Percentiles rank a stretch among this genome's conserved stretches.
Evolutionary conservation across 2,797 vertebrate species (phyloP).

Genomic region (Tolypeutes matacus): DNA sequence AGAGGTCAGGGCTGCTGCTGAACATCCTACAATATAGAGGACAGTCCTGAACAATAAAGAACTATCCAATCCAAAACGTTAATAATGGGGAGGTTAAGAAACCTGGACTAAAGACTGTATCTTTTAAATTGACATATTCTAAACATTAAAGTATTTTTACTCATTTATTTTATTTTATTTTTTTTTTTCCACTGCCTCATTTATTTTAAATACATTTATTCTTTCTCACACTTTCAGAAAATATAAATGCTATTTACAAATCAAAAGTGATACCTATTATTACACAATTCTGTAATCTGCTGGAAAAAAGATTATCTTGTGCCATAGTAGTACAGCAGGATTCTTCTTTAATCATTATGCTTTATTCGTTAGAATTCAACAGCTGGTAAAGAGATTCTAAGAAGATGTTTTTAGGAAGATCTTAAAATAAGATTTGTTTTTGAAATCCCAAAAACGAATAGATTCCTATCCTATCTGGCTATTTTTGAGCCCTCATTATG

Average conservation of each 20-base stretch:
- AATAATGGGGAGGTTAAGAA: not conserved
- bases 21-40: not conserved
- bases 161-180: conserved; percentile 65
- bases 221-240: conserved; percentile 53
- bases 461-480: not conserved
- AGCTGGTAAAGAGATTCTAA: conserved; percentile 13
- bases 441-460: conserved; percentile 9
- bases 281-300: conserved; percentile 23
- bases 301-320: conserved; percentile 54
- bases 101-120: not conserved
- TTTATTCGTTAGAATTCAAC: conserved; percentile 62
- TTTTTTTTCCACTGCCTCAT: too few relatives aligned
- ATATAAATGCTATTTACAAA: conserved; percentile 63
- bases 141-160: conserved; percentile 1
- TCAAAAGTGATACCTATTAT: conserved; percentile 60
- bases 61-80: not conserved
- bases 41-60: not conserved
- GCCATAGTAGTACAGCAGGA: not conserved
- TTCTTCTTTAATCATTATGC: conserved; percentile 35
- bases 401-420: conserved; percentile 45
- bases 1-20: not conserved
- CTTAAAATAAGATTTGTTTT: conserved; percentile 63
- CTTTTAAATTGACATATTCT: conserved; percentile 39
- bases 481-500: not conserved
- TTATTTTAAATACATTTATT: conserved; percentile 60